phyloP scores from a whole-genome alignment of 2,797 vertebrate species.

The Petrocephalus sullivani region DNA sequence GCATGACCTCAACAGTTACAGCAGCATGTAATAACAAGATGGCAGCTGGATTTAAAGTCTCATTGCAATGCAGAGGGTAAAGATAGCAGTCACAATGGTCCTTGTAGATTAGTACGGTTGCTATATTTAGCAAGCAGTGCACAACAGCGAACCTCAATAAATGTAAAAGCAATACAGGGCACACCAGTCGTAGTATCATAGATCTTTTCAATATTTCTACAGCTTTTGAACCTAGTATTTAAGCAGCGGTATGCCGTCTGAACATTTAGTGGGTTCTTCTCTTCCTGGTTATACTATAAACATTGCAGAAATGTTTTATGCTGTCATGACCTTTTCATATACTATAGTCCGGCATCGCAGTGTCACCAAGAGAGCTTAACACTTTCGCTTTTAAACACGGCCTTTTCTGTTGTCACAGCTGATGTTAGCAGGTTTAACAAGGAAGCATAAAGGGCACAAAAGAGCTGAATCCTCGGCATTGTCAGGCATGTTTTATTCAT shows the following conservation, averaged over 20 bases:
- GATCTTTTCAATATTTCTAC: neutral
- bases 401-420: neutral
- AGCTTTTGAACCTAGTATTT: neutral
- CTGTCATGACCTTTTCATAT: conserved; percentile 5
- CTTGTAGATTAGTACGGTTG: neutral
- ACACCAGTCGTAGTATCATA: neutral
- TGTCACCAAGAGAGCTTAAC: neutral
- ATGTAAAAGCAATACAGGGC: neutral
- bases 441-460: conserved; percentile 4
- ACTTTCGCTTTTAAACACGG: neutral
- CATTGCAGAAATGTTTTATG: neutral
- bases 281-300: neutral
- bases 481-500: conserved; percentile 21
- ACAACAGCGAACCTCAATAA: neutral
- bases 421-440: conserved; percentile 6
- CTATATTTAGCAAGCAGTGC: neutral
- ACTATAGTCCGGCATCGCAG: neutral
- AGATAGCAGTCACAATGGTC: neutral
- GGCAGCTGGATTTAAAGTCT: neutral
- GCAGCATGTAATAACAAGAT: neutral
- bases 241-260: neutral
- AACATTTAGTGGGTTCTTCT: neutral
- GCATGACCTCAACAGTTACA: neutral
- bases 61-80: neutral
- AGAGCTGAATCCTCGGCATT: neutral